Conservation (phyloP, 2,797 vertebrate genomes). For the Oryzias dopingdopingensis region DNA sequence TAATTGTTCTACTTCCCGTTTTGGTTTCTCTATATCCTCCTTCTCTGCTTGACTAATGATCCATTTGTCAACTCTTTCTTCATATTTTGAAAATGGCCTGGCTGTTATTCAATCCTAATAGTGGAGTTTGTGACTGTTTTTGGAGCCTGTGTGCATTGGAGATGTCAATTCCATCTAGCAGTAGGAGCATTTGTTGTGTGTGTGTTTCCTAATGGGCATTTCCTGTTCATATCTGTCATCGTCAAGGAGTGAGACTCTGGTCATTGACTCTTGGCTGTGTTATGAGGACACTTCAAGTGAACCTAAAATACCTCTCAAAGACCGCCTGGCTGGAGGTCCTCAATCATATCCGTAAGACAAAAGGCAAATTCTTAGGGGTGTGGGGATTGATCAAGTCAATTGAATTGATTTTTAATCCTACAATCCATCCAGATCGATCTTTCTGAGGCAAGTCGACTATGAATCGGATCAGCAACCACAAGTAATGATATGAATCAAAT, state of each 20-base stretch:
- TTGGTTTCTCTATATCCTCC: slow-evolving; percentile 11
- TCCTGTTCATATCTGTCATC: neutral
- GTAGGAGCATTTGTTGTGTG: slow-evolving; percentile 1
- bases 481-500: too few species aligned
- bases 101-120: slow-evolving; percentile 54
- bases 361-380: too few species aligned
- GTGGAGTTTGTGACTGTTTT: slow-evolving; percentile 47
- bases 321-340: too few species aligned
- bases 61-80: slow-evolving; percentile 65
- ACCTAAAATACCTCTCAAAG: too few species aligned
- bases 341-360: too few species aligned
- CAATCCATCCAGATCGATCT: too few species aligned
- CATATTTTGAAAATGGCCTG: slow-evolving; percentile 58
- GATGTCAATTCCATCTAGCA: slow-evolving; percentile 38
- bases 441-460: too few species aligned
- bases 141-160: slow-evolving; percentile 35
- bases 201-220: neutral
- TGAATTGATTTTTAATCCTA: too few species aligned
- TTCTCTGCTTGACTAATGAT: slow-evolving; percentile 51
- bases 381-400: too few species aligned
- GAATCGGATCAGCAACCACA: too few species aligned
- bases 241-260: neutral
- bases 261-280: too few species aligned
- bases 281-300: too few species aligned
- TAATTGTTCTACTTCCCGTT: slow-evolving; percentile 1